phyloP scores from a whole-genome alignment of 2,888 invertebrate species.

The Melitaea athalia region DNA sequence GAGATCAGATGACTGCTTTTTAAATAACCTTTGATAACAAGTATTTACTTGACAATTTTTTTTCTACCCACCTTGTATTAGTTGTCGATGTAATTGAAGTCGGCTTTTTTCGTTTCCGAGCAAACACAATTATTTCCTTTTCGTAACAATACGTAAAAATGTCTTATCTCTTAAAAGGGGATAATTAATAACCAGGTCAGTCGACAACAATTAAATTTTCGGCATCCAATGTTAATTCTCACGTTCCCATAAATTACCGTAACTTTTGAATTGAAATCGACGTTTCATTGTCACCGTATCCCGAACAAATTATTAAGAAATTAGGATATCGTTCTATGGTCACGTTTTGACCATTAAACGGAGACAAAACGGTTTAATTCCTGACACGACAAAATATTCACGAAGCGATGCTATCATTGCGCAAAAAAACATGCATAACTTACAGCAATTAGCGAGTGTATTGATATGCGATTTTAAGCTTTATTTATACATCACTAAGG shows the following conservation, averaged over 20 bases:
- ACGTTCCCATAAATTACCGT: slow-evolving; percentile 57
- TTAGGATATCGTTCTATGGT: slow-evolving; percentile 70
- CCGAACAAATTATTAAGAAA: slow-evolving; percentile 72
- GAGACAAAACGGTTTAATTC: slow-evolving; percentile 80
- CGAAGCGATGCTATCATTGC: slow-evolving; percentile 78
- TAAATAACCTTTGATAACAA: no score
- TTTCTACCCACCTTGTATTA: no score
- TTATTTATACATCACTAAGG: slow-evolving; percentile 14
- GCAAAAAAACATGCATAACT: slow-evolving; percentile 68
- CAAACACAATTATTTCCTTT: no score
- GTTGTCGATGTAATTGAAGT: no score
- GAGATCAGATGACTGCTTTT: no score
- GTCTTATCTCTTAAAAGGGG: background rate
- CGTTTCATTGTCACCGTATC: slow-evolving; percentile 71
- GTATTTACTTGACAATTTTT: no score
- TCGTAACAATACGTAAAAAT: background rate
- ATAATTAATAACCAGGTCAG: slow-evolving; percentile 3
- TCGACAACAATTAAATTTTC: slow-evolving; percentile 9
- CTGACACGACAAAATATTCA: slow-evolving; percentile 75
- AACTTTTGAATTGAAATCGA: slow-evolving; percentile 59
- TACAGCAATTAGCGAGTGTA: slow-evolving; percentile 38
- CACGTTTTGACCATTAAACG: slow-evolving; percentile 79
- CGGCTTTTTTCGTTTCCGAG: no score
- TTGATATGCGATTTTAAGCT: slow-evolving; percentile 29
- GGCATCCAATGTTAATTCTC: slow-evolving; percentile 15